These are phyloP conservation scores for Chionis minor DNA, from an alignment of 2,113 vertebrate species.

Conservation along the genomic window DNA sequence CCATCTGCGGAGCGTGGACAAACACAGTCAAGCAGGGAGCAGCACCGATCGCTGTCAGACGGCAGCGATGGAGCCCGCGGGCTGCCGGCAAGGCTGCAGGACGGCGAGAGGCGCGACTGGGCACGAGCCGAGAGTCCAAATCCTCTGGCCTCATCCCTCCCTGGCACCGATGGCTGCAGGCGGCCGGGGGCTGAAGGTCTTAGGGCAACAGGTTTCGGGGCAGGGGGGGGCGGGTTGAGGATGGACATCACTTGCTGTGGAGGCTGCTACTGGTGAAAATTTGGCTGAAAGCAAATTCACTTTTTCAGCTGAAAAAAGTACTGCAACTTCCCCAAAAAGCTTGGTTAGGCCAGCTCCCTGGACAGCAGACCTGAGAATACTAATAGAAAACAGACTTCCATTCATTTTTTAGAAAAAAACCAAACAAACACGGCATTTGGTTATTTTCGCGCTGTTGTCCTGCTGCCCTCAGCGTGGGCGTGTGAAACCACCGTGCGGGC, in stretches of 20 bases:
- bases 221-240: background rate
- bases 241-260: background rate
- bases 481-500: background rate
- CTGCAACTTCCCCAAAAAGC: background rate
- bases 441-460: background rate
- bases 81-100: background rate
- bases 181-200: background rate
- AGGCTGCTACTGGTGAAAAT: too few species aligned
- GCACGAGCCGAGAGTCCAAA: fast-evolving
- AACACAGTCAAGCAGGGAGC: background rate
- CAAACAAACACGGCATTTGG: background rate
- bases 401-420: background rate
- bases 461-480: background rate
- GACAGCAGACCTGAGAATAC: background rate
- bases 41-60: fast-evolving
- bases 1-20: background rate
- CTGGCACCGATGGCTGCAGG: background rate
- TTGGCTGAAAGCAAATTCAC: background rate
- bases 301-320: background rate
- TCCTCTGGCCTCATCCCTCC: background rate
- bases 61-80: fast-evolving
- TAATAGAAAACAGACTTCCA: background rate
- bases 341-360: background rate
- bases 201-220: background rate
- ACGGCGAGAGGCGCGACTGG: background rate